These are phyloP conservation scores for Suncus etruscus DNA, from an alignment of 2,113 vertebrate species.

Conservation along the genomic window DNA sequence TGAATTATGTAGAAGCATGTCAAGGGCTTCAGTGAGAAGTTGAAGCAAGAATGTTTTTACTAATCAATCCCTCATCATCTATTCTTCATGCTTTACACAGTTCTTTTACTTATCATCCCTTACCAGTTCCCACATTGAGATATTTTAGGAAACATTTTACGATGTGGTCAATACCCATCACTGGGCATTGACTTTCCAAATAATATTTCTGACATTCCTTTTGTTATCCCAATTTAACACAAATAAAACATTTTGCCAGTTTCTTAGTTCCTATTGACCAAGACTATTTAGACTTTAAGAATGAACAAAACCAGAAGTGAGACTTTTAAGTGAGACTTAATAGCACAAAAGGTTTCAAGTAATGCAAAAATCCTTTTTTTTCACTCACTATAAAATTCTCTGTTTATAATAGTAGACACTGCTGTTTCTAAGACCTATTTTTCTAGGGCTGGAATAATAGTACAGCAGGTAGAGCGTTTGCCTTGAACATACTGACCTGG, in stretches of 20 bases:
- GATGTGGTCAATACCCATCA: background rate
- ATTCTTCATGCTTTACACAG: background rate
- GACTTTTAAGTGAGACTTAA: conserved; percentile 4
- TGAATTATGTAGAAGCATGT: background rate
- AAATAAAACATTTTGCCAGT: background rate
- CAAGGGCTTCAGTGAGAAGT: background rate
- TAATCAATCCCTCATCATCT: background rate
- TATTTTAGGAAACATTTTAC: background rate
- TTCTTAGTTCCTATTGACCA: background rate
- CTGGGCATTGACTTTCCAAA: background rate
- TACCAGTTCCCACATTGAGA: background rate
- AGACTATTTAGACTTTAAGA: conserved; percentile 2
- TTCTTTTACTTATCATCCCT: background rate
- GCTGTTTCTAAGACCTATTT: too few relatives aligned
- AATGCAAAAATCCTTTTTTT: background rate
- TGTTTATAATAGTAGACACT: background rate
- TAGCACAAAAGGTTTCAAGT: conserved; percentile 24
- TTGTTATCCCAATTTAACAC: background rate
- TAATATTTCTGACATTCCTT: background rate
- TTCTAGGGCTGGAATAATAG: too few relatives aligned
- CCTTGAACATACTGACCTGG: too few relatives aligned
- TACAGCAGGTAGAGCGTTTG: too few relatives aligned
- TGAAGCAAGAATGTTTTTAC: background rate
- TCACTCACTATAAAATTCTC: conserved; percentile 18
- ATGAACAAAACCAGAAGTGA: conserved; percentile 56